Conservation (phyloP, 2,797 vertebrate genomes). For the Heterohyrax brucei region DNA sequence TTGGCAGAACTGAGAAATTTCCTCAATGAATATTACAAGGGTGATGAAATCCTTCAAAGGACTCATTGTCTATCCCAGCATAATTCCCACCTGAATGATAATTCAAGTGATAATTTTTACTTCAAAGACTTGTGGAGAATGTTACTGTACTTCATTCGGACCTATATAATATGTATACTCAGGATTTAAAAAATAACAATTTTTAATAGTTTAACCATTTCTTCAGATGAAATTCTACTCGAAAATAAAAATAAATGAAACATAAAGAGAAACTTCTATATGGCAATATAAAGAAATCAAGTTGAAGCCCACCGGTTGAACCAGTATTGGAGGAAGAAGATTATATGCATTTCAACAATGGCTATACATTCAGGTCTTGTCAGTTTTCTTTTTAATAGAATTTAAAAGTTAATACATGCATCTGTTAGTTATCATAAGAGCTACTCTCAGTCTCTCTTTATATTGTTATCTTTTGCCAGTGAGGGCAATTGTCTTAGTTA, state of each 20-base stretch:
- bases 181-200: conserved; percentile 51
- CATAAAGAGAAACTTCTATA: conserved; percentile 14
- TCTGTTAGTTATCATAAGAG: conserved; percentile 25
- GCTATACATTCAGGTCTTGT: neutral
- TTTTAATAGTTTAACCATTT: conserved; percentile 18
- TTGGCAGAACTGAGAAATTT: neutral
- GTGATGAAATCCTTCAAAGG: neutral
- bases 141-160: conserved; percentile 37
- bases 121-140: conserved; percentile 25
- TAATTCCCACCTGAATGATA: conserved; percentile 11
- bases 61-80: neutral
- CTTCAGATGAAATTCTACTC: conserved; percentile 78
- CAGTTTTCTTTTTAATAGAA: conserved; percentile 54
- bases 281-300: conserved; percentile 67
- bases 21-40: neutral
- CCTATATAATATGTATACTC: neutral
- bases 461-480: neutral
- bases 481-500: neutral
- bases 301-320: neutral
- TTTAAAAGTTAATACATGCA: conserved; percentile 30
- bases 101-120: conserved; percentile 23
- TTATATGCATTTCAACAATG: conserved; percentile 26
- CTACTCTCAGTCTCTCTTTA: neutral
- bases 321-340: neutral
- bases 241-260: conserved; percentile 70